These are phyloP conservation scores for Coronaproctus castanopsis DNA, from an alignment of 2,888 invertebrate genomes.

Conservation along the genomic window DNA sequence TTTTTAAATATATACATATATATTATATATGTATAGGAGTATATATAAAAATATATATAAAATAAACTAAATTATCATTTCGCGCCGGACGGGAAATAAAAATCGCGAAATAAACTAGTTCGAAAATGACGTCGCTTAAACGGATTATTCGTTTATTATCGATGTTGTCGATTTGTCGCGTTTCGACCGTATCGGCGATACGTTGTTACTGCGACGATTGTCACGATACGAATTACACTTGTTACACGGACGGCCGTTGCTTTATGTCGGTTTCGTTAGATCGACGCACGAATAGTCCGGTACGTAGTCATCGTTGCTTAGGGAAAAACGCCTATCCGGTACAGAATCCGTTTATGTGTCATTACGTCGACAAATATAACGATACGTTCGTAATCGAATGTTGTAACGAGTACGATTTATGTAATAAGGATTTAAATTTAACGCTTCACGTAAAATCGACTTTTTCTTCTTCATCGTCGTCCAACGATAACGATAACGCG, in stretches of 20 bases:
- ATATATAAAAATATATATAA: too few relatives aligned
- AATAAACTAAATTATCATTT: too few relatives aligned
- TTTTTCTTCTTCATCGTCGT: too few relatives aligned
- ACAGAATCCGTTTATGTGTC: slow-evolving; percentile 64
- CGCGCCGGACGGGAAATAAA: too few relatives aligned
- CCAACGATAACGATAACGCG: slow-evolving; percentile 4
- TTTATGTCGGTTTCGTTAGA: slow-evolving; percentile 54
- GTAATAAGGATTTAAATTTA: slow-evolving; percentile 37
- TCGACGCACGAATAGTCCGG: slow-evolving; percentile 30
- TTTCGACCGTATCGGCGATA: too few relatives aligned
- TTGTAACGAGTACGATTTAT: slow-evolving; percentile 57
- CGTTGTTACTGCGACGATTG: slow-evolving; percentile 63
- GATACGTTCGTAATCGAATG: slow-evolving; percentile 58
- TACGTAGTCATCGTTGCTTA: slow-evolving; percentile 42
- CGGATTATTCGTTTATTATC: too few relatives aligned
- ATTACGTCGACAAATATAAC: slow-evolving; percentile 50
- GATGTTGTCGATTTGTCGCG: too few relatives aligned
- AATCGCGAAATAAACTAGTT: too few relatives aligned
- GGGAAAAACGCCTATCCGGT: slow-evolving; percentile 44
- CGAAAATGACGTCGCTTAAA: too few relatives aligned
- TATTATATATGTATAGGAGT: too few relatives aligned
- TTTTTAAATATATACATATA: too few relatives aligned
- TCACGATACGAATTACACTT: slow-evolving; percentile 50
- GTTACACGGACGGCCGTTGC: slow-evolving; percentile 74
- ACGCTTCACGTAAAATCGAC: slow-evolving; percentile 20